Percentiles rank a stretch among this genome's conserved stretches.
These are phyloP conservation scores for Liparis tanakae DNA, from an alignment of 2,797 vertebrate genomes.

Conservation along the genomic window DNA sequence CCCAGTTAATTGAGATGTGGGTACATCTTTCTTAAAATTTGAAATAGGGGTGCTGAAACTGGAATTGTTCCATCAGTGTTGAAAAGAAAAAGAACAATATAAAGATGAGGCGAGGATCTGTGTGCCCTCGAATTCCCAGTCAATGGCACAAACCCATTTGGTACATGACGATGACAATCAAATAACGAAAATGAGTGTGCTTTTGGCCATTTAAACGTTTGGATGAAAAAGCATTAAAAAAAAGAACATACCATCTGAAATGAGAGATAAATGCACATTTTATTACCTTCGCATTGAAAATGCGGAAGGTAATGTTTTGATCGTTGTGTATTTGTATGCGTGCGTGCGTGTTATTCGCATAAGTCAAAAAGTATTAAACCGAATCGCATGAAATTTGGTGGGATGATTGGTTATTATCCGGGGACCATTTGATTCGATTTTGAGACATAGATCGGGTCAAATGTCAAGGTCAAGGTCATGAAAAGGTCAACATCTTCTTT, in stretches of 20 bases:
- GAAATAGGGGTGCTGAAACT: not conserved
- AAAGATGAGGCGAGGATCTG: not conserved
- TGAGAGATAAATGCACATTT: constrained; percentile 3
- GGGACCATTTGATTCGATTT: too few species aligned
- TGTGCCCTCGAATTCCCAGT: not conserved
- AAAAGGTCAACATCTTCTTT: too few species aligned
- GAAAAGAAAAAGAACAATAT: not conserved
- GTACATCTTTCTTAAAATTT: constrained; percentile 18
- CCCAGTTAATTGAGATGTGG: not conserved
- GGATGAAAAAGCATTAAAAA: not conserved
- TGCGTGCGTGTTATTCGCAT: too few species aligned
- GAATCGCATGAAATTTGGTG: too few species aligned
- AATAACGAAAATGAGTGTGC: not conserved
- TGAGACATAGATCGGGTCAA: too few species aligned
- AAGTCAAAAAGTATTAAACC: too few species aligned
- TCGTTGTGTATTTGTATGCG: too few species aligned
- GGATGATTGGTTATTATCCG: too few species aligned
- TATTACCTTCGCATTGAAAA: too few species aligned
- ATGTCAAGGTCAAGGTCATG: too few species aligned
- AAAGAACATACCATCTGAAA: not conserved
- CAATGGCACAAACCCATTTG: not conserved
- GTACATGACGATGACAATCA: not conserved
- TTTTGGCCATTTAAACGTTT: not conserved
- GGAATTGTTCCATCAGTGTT: not conserved
- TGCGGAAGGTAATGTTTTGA: too few species aligned